Evolutionary conservation across 2,888 invertebrate genomes (phyloP).

Genomic region (Mamestra brassicae): DNA sequence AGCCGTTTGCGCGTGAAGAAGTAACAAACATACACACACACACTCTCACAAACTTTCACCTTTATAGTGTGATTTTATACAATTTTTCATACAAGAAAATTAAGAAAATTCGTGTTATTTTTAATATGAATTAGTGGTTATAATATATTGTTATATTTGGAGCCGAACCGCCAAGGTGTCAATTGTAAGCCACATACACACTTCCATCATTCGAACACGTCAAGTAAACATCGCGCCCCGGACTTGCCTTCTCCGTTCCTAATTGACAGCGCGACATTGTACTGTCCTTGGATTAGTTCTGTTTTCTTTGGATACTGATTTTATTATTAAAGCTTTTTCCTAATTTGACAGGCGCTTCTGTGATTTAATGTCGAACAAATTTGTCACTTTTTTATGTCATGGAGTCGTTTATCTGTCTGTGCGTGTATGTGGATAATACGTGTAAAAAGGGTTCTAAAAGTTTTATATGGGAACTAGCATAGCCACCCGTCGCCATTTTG

Average conservation of each 20-base stretch:
- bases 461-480: no score
- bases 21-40: no score
- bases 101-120: no score
- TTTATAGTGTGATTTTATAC: no score
- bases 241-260: constrained; percentile 30
- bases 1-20: no score
- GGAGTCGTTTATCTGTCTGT: not conserved
- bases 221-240: constrained; percentile 12
- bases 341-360: constrained; percentile 20
- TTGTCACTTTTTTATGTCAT: not conserved
- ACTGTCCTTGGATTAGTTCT: constrained; percentile 28
- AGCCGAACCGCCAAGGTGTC: not conserved
- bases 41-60: no score
- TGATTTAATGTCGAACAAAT: constrained; percentile 7
- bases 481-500: no score
- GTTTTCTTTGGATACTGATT: constrained; percentile 38
- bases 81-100: no score
- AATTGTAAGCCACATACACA: constrained; percentile 16
- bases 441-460: no score
- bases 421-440: not conserved
- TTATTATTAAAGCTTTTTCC: constrained; percentile 3
- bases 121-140: no score
- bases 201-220: not conserved
- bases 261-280: constrained; percentile 59
- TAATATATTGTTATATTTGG: not conserved